phyloP scores from a whole-genome alignment of 2,888 invertebrate genomes.

The Osedax frankpressi region DNA sequence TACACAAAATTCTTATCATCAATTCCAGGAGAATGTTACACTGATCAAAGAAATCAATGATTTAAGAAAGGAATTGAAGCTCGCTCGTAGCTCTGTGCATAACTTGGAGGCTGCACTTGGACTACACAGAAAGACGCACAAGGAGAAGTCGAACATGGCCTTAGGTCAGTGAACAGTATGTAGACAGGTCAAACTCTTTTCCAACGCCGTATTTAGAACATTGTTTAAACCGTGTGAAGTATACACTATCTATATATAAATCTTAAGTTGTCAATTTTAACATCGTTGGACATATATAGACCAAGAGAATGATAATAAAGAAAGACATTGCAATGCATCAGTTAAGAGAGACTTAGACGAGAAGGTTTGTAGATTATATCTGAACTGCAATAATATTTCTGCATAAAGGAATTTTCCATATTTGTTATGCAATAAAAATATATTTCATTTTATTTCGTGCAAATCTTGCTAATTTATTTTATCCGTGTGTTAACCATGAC shows the following conservation, averaged over 20 bases:
- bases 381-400: no score
- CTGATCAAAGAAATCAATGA: conserved; percentile 66
- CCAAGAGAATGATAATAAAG: neutral
- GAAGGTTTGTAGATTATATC: no score
- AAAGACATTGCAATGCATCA: conserved; percentile 40
- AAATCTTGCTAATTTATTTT: no score
- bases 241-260: no score
- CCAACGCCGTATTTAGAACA: conserved; percentile 13
- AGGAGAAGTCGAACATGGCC: conserved; percentile 30
- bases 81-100: conserved; percentile 55
- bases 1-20: no score
- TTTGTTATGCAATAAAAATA: no score
- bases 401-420: no score
- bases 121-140: conserved; percentile 38
- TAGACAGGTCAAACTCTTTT: no score
- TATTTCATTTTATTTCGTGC: no score
- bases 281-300: no score
- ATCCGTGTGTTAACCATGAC: no score
- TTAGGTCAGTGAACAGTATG: conserved; percentile 25
- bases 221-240: conserved; percentile 48
- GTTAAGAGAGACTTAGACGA: conserved; percentile 57
- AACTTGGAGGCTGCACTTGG: conserved; percentile 57
- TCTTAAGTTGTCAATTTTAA: no score
- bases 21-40: conserved; percentile 65
- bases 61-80: conserved; percentile 58